A percentile compares a stretch with the other conserved stretches of the same genome.
Evolutionary conservation across 2,113 vertebrate genomes (phyloP).

Genomic region (Leucoraja erinaceus): DNA sequence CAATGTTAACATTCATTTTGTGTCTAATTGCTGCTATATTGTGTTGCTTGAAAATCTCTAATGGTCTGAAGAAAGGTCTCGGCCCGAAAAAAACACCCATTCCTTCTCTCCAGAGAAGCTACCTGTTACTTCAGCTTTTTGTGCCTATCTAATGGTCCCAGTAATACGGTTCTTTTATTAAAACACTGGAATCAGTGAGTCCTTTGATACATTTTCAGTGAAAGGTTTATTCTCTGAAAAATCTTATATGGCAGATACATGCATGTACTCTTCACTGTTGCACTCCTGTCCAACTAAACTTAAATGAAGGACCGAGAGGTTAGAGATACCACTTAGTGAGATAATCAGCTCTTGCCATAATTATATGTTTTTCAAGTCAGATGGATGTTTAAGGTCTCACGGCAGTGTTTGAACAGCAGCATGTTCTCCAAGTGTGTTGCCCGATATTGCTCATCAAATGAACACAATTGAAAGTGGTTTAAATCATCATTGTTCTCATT

Average conservation of each 20-base stretch:
- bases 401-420: background rate
- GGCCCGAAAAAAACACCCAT: no score
- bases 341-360: background rate
- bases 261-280: background rate
- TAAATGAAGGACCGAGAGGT: background rate
- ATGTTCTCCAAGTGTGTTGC: background rate
- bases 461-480: background rate
- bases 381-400: background rate
- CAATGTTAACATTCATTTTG: background rate
- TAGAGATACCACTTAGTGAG: background rate
- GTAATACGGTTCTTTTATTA: no score
- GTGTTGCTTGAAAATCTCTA: background rate
- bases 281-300: background rate
- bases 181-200: background rate
- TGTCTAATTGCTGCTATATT: background rate
- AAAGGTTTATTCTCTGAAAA: background rate
- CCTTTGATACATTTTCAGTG: background rate
- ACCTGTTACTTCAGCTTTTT: no score
- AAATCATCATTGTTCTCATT: background rate
- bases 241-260: background rate
- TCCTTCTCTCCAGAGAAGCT: no score
- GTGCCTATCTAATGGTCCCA: no score
- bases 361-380: background rate
- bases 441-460: background rate
- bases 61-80: no score